Base-by-base conservation (phyloP, 2,888 invertebrate species). In the Ormyrus pomaceus region DNA sequence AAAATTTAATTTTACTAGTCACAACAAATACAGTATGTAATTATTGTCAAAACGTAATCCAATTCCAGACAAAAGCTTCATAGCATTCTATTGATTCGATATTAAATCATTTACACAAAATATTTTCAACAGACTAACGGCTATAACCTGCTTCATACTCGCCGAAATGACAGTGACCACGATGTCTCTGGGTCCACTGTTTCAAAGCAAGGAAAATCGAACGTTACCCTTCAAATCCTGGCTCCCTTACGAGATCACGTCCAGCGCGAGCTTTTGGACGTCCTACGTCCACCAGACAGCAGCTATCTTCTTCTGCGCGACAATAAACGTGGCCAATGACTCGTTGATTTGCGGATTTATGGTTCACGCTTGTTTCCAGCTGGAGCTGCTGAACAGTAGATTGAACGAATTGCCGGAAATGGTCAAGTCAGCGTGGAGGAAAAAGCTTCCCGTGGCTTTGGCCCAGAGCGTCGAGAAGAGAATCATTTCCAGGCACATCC, bases 181-280 rank as follows among this genome's bases (percentile, higher is more conserved):
- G 8, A 71, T 71, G 71, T 61, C 71, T 1, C 7, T n/a, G 45
- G 71, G 71, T 4, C 71, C 71, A 3, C 34, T 34, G 2, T 3
- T 34, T 3, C 34, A 34, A 34, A 34, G 34, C 34, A 34, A 34
- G 2, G 61, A 19, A 19, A 66, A 69, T 48, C 76, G 59, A 48
- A 66, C 53, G 5, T 34, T 78, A 50, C 70, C 69, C 13, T 70
- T 70, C 5, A 73, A 64, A 59, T 56, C 73, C 10, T 73, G 78
- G 73, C 45, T 64, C 8, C 73, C 73, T 5, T 77, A 59, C 46
- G 50, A 51, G 6, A 50, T 68, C 11, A n/a, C 48, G 19, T 50
- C 68, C 0, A 7, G 10, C 5, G 8, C 58, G 6, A 34, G 1
- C 8, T 76, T 76, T 59, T 76, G 69, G 69, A 5, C 69, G 13